Conservation (phyloP, 2,888 invertebrate genomes). For the Tetragnatha montana region DNA sequence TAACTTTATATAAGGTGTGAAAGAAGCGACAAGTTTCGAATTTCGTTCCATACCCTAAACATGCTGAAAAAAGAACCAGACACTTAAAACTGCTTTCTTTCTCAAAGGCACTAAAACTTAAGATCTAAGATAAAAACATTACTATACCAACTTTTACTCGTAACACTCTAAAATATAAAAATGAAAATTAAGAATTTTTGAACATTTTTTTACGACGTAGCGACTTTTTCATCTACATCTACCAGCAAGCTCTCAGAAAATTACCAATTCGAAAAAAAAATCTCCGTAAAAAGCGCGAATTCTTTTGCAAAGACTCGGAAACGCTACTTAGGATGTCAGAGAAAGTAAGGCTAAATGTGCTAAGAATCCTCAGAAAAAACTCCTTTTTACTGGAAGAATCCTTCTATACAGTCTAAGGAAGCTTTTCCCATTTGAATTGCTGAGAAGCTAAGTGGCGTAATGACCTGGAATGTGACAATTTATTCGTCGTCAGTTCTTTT, state of each 20-base stretch:
- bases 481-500: background rate
- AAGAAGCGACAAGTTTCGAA: too few species aligned
- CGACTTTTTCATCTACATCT: background rate
- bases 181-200: background rate
- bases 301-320: constrained; percentile 21
- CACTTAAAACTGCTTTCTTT: too few species aligned
- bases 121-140: background rate
- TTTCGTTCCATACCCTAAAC: too few species aligned
- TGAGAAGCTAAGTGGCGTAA: constrained; percentile 18
- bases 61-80: too few species aligned
- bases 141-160: background rate
- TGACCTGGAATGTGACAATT: background rate
- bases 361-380: constrained; percentile 8
- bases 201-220: background rate
- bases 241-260: background rate
- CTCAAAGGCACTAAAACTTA: background rate
- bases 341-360: constrained; percentile 36
- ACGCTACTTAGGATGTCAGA: constrained; percentile 32
- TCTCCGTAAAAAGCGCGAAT: constrained; percentile 3
- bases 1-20: too few species aligned
- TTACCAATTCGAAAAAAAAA: constrained; percentile 23
- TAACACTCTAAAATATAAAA: background rate
- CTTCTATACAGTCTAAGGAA: background rate
- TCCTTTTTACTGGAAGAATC: constrained; percentile 20
- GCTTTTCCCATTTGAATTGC: constrained; percentile 11